Base-by-base conservation (phyloP, 2,797 vertebrate genomes). In the Lerista edwardsae region DNA sequence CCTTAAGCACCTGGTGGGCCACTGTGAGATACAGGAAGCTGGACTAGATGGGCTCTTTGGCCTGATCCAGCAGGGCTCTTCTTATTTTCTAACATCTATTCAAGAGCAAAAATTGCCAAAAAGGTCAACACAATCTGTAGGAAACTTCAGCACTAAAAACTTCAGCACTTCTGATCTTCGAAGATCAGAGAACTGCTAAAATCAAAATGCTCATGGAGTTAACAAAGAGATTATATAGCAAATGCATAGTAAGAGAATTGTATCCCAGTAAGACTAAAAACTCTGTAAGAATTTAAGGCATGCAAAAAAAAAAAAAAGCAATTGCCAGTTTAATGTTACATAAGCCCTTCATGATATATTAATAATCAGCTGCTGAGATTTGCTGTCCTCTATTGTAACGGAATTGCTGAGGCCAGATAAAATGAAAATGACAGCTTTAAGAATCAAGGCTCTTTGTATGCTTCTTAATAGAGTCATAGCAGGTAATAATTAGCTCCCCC, bases 361-460 rank as follows among this genome's bases (percentile, higher is more conserved):
- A 80, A 82, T 47, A 76, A 87, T 23, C 10, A 41, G 3, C 39
- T 84, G 44, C 36, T 75, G 78, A 76, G 17, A 76, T 81, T 6
- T 47, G n/a, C n/a, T 11, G 25, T 7, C 36, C 0, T 68, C 41
- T 36, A n/a, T 27, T 71, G 1, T 31, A 76, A 23, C 12, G 39
- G 55, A 87, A 34, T 44, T 27, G 65, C 77, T 82, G 68, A 84
- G 31, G 21, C 27, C 51, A 17, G 4, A 57, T 3, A 4, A 34
- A 73, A 47, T 6, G 31, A 71, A 64, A 89, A 34, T n/a, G 31
- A 78, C 23, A n/a, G 3, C n/a, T 82, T 84, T 65, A 76, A 79
- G 2, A 82, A 51, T 31, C 29, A 27, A 6, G 51, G 65, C 62
- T 29, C 19, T 65, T 73, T 79, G 55, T 73, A 55, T 59, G 64